Conservation (phyloP, 2,797 vertebrate genomes). For the Benthosema pterotum region DNA sequence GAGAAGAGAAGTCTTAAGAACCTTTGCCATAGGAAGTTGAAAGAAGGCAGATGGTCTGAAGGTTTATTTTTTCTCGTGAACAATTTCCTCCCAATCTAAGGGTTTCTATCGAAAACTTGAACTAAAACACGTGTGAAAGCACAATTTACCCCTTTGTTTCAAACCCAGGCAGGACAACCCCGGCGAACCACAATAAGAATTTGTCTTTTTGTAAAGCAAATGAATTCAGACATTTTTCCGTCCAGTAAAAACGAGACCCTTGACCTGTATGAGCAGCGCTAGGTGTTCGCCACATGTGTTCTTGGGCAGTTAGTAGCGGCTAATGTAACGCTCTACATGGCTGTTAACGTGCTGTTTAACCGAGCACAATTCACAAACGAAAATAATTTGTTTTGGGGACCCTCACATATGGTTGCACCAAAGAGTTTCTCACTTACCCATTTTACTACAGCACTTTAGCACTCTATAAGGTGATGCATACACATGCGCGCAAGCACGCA, state of each 20-base stretch:
- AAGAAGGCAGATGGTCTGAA: constrained; percentile 71
- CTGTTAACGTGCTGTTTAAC: constrained; percentile 42
- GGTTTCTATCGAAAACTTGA: constrained; percentile 68
- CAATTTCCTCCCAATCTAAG: constrained; percentile 72
- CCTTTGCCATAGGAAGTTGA: constrained; percentile 57
- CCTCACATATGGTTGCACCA: constrained; percentile 43
- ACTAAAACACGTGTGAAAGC: constrained; percentile 79
- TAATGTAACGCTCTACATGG: constrained; percentile 54
- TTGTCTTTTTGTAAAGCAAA: constrained; percentile 60
- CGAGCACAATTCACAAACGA: constrained; percentile 53
- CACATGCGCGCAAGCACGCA: no score
- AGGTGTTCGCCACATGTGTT: constrained; percentile 52
- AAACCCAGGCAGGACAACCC: constrained; percentile 63
- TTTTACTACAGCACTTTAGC: no score
- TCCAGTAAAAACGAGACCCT: constrained; percentile 35
- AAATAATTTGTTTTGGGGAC: constrained; percentile 24
- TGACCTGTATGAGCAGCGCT: constrained; percentile 36
- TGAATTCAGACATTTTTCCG: constrained; percentile 65
- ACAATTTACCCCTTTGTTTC: constrained; percentile 60
- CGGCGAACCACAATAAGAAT: constrained; percentile 43
- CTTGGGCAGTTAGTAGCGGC: constrained; percentile 51
- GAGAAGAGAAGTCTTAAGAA: constrained; percentile 53
- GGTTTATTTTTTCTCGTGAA: constrained; percentile 76
- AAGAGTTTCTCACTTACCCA: no score
- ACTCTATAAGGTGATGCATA: no score